Evolutionary conservation across 2,113 vertebrate species (phyloP).

Genomic region (Bujurquina vittata): DNA sequence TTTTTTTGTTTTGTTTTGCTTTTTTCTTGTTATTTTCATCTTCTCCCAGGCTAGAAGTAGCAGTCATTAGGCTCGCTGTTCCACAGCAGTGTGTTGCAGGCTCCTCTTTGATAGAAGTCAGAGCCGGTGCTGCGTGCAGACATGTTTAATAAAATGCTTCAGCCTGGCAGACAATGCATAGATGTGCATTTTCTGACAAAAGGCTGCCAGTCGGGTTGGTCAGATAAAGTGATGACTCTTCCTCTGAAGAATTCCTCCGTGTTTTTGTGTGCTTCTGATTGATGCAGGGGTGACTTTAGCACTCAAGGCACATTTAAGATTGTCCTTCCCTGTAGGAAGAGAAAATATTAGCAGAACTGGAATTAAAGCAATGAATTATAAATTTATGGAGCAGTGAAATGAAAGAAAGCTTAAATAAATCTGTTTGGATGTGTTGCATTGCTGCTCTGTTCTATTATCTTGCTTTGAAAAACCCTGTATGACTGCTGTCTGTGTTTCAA

Average conservation of each 20-base stretch:
- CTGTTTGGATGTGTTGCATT: neutral
- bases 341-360: slow-evolving; percentile 14
- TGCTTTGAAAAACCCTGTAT: slow-evolving; percentile 24
- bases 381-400: slow-evolving; percentile 20
- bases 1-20: neutral
- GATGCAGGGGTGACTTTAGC: slow-evolving; percentile 1
- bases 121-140: neutral
- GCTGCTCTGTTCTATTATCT: slow-evolving; percentile 13
- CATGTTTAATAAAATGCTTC: slow-evolving; percentile 3
- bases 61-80: neutral
- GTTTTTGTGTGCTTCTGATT: neutral
- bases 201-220: neutral
- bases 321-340: neutral
- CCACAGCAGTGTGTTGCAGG: neutral
- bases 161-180: neutral
- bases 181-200: slow-evolving; percentile 9
- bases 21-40: neutral
- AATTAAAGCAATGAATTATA: slow-evolving; percentile 44
- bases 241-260: neutral
- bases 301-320: neutral
- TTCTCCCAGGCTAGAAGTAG: neutral
- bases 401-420: slow-evolving; percentile 8
- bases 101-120: neutral
- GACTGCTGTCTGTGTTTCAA: slow-evolving; percentile 36
- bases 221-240: neutral